Evolutionary conservation across 2,888 invertebrate genomes (phyloP).

Genomic region (Torymus texanus): DNA sequence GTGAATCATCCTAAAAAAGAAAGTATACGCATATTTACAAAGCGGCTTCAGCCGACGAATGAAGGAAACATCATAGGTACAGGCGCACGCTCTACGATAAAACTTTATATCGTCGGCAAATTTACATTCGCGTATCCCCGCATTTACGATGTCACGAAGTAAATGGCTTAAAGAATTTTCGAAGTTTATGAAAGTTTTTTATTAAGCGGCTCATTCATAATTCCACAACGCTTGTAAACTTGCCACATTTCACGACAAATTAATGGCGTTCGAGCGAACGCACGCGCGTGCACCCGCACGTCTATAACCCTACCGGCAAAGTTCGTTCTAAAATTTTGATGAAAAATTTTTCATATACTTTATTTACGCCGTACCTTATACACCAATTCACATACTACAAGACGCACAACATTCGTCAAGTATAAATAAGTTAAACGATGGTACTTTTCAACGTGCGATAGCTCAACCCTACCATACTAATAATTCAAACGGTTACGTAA

Average conservation of each 20-base stretch:
- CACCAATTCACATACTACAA: too few species aligned
- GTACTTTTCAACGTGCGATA: too few species aligned
- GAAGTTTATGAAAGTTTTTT: slow-evolving; percentile 23
- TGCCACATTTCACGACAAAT: slow-evolving; percentile 2
- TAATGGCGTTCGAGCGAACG: neutral
- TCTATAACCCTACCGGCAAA: neutral
- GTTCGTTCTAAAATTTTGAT: slow-evolving; percentile 8
- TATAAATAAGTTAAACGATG: too few species aligned
- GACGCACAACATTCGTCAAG: too few species aligned
- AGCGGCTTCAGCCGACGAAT: neutral
- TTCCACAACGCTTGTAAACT: slow-evolving; percentile 3
- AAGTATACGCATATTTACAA: too few species aligned
- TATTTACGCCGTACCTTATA: too few species aligned
- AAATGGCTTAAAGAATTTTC: slow-evolving; percentile 21
- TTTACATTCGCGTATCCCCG: slow-evolving; percentile 17
- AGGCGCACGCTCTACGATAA: neutral
- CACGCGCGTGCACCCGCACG: neutral
- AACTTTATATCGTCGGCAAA: slow-evolving; percentile 27
- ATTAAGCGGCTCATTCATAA: slow-evolving; percentile 7
- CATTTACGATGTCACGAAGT: slow-evolving; percentile 23
- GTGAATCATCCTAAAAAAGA: too few species aligned
- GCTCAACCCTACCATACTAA: too few species aligned
- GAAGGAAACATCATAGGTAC: neutral
- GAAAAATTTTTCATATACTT: neutral
- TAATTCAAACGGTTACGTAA: too few species aligned